Evolutionary conservation across 2,113 vertebrate genomes (phyloP).

Genomic region (Scortum barcoo): DNA sequence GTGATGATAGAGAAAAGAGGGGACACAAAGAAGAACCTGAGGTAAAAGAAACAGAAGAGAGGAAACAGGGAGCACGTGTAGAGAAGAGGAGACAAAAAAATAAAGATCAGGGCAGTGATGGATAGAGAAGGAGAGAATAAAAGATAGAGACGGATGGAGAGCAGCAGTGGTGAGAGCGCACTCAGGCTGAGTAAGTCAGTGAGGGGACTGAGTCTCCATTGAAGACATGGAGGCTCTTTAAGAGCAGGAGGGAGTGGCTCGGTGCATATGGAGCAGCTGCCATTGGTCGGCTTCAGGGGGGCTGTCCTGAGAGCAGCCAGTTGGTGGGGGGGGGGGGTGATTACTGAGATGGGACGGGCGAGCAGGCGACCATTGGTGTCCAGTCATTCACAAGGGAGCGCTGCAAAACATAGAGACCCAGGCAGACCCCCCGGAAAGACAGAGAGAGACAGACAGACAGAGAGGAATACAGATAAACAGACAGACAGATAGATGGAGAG

Average conservation of each 20-base stretch:
- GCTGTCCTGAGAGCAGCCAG: constrained; percentile 85
- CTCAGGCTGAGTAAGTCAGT: constrained; percentile 76
- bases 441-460: constrained; percentile 31
- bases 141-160: constrained; percentile 70
- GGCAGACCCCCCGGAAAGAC: constrained; percentile 23
- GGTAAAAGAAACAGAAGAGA: constrained; percentile 20
- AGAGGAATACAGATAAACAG: not conserved
- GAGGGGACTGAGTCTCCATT: constrained; percentile 87
- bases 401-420: constrained; percentile 47
- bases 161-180: constrained; percentile 78
- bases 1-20: constrained; percentile 26
- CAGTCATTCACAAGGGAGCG: constrained; percentile 78
- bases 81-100: constrained; percentile 8
- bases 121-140: constrained; percentile 44
- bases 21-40: constrained; percentile 7
- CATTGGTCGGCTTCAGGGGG: constrained; percentile 84
- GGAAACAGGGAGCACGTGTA: constrained; percentile 8
- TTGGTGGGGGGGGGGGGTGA: constrained; percentile 38
- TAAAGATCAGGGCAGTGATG: constrained; percentile 25
- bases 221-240: constrained; percentile 88
- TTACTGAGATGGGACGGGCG: constrained; percentile 52
- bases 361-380: constrained; percentile 51
- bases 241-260: constrained; percentile 81
- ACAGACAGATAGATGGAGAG: constrained; percentile 1
- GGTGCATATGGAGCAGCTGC: constrained; percentile 80